These are phyloP conservation scores for Odontamblyopus rebecca DNA, from an alignment of 2,797 vertebrate species.

Conservation along the genomic window DNA sequence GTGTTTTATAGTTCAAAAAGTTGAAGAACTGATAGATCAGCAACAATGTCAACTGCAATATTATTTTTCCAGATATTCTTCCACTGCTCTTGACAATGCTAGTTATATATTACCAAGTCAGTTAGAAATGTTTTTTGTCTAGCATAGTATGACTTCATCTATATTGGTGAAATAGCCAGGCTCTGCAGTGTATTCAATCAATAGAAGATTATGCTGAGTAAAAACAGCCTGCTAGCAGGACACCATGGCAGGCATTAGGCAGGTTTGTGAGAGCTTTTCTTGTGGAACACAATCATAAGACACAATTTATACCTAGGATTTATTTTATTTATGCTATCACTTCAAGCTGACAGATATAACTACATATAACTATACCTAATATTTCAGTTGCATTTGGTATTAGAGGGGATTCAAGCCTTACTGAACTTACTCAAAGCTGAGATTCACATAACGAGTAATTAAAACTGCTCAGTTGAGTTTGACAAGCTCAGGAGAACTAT, in stretches of 20 bases:
- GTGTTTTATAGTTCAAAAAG: no score
- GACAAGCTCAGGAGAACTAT: constrained; percentile 43
- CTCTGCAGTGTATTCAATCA: constrained; percentile 27
- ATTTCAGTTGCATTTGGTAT: not conserved
- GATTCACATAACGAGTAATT: constrained; percentile 41
- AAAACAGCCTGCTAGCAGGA: constrained; percentile 17
- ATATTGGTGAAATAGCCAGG: not conserved
- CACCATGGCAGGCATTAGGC: constrained; percentile 14
- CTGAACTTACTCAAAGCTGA: constrained; percentile 26
- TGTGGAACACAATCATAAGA: constrained; percentile 10
- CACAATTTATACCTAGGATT: not conserved
- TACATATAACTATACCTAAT: not conserved
- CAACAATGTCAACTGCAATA: not conserved
- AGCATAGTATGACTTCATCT: constrained; percentile 14
- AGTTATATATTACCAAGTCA: constrained; percentile 5
- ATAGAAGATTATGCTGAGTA: constrained; percentile 21
- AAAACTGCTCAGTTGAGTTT: constrained; percentile 40
- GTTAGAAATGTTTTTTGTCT: constrained; percentile 21
- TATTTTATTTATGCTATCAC: not conserved
- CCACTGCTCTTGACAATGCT: not conserved
- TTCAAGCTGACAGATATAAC: not conserved
- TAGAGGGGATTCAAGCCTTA: not conserved
- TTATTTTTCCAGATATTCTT: not conserved
- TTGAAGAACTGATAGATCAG: not conserved
- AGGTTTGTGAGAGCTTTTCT: constrained; percentile 11